phyloP scores from a whole-genome alignment of 2,888 invertebrate species.

The Yponomeuta evonymella region DNA sequence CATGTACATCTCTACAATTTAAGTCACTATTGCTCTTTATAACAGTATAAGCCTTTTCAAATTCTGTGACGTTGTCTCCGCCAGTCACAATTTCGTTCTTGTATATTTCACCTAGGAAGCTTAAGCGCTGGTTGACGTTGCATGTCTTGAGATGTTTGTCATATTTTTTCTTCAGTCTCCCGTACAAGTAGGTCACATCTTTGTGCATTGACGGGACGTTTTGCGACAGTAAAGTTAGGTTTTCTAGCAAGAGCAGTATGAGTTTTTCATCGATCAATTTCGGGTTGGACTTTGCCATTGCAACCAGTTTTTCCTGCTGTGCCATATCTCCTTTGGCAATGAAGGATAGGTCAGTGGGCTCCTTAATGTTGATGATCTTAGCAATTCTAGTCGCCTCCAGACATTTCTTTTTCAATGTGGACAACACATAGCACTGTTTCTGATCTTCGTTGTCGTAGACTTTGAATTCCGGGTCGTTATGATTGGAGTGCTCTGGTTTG shows the following conservation, averaged over 20 bases:
- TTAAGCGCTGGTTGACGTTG: constrained; percentile 22
- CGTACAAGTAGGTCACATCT: constrained; percentile 47
- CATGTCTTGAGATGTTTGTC: constrained; percentile 34
- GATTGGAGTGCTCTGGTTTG: neutral
- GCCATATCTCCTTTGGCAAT: neutral
- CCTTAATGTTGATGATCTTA: neutral
- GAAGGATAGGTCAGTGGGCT: neutral
- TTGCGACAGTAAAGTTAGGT: constrained; percentile 47
- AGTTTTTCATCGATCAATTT: constrained; percentile 54
- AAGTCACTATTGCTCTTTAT: neutral
- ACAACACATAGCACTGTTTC: neutral
- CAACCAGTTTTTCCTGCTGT: neutral
- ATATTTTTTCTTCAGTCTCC: constrained; percentile 46
- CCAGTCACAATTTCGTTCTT: neutral
- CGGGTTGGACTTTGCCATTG: constrained; percentile 21
- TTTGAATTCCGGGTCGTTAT: neutral
- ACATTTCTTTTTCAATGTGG: neutral
- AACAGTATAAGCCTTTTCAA: neutral
- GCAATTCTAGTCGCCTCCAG: neutral
- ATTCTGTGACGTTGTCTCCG: neutral
- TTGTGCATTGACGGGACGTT: constrained; percentile 43
- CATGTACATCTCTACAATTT: neutral
- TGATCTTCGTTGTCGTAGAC: neutral
- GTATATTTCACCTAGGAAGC: constrained; percentile 7
- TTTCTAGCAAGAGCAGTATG: constrained; percentile 52